Base-by-base conservation (phyloP, 2,113 vertebrate genomes). In the Castor canadensis region DNA sequence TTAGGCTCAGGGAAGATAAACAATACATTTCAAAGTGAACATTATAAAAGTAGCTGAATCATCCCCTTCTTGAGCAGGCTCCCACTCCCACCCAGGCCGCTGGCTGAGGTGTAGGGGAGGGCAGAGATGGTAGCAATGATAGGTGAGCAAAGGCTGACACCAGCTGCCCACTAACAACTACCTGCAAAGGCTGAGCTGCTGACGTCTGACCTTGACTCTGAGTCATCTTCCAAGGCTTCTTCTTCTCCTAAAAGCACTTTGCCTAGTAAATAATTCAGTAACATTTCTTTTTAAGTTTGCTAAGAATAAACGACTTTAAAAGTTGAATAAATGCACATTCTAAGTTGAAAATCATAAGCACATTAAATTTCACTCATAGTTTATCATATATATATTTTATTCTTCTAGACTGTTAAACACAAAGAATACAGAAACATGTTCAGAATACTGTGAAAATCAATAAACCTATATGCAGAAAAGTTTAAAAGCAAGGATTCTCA, bases 231-330 rank as follows among this genome's bases (percentile, higher is more conserved):
- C 89, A 99, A 98, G 49, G 98, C 98, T 26, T 99, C 99, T 52
- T 99, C 99, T 94, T 99, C 99, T 60, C 99, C 99, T 17, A 99
- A 98, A 79, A 99, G 98, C 90, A 99, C 97, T 98, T 99, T 99
- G 96, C 99, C 99, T 99, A 88, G 73, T 92, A 98, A 97, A 64
- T 72, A 73, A 95, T 0, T 28, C 0, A 95, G 80, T 3, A 93
- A 96, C 79, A 92, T 49, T 3, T n/a, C 22, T 83, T 90, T 85
- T 64, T 54, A 35, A 62, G 69, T 93, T 84, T 83, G 52, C 60
- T 58, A 58, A 86, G 58, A 91, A 32, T n/a, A 38, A 94, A n/a
- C 45, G 40, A 1, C 75, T 32, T 12, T 1, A 26, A 69, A 64
- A 95, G 56, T 38, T 43, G 62, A 60, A 45, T 56, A 87, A 56